Percentiles rank a stretch among this genome's conserved stretches.
These are phyloP conservation scores for Melanophora roralis DNA, from an alignment of 2,888 invertebrate genomes.

Conservation along the genomic window DNA sequence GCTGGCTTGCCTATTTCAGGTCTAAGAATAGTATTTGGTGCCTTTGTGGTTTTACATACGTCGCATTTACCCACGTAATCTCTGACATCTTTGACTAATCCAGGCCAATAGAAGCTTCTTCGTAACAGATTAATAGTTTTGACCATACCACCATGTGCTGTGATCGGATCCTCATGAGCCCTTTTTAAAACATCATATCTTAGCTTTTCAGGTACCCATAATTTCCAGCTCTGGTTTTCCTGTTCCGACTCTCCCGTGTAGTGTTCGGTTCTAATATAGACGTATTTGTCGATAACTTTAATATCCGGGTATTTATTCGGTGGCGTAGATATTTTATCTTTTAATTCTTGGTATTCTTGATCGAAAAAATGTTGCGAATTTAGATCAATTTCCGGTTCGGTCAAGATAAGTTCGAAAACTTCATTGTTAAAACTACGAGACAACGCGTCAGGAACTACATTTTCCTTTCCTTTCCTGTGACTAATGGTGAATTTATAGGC, in stretches of 20 bases:
- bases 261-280: not conserved
- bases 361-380: conserved; percentile 2
- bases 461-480: conserved; percentile 27
- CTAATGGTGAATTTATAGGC: conserved; percentile 7
- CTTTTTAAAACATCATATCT: not conserved
- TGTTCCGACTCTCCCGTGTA: not conserved
- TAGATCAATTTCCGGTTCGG: conserved; percentile 12
- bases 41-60: no score
- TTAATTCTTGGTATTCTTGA: not conserved
- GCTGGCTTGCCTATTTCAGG: conserved; percentile 18
- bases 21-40: not conserved
- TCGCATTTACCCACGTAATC: not conserved
- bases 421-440: not conserved
- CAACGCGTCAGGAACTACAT: conserved; percentile 1
- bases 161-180: not conserved
- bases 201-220: not conserved
- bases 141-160: conserved; percentile 1
- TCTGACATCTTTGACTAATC: not conserved
- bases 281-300: not conserved
- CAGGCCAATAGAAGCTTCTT: no score
- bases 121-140: not conserved
- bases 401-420: not conserved
- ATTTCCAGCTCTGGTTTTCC: not conserved
- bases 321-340: not conserved
- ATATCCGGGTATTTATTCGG: conserved; percentile 10